phyloP scores from a whole-genome alignment of 2,797 vertebrate species.

The Helicolenus hilgendorfi region DNA sequence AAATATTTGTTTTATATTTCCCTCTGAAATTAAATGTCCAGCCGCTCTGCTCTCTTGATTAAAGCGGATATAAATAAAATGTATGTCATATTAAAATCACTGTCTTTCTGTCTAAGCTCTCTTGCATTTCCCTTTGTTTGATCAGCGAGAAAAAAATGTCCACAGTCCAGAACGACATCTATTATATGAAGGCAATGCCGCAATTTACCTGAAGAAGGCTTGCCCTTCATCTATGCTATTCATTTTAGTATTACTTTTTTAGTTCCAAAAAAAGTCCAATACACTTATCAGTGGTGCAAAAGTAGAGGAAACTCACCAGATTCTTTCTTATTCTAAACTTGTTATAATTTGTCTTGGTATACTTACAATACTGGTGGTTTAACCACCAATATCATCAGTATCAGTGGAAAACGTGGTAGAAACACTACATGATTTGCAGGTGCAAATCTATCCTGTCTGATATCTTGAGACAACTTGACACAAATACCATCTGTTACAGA shows the following conservation, averaged over 20 bases:
- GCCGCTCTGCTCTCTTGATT: background rate
- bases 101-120: background rate
- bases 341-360: background rate
- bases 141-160: background rate
- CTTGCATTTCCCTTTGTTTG: background rate
- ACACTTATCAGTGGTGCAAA: background rate
- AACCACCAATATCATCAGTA: background rate
- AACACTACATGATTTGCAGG: background rate
- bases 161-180: background rate
- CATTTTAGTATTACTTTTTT: background rate
- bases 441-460: background rate
- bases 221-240: background rate
- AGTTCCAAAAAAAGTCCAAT: background rate
- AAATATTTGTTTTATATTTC: conserved; percentile 5
- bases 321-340: background rate
- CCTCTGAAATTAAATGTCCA: conserved; percentile 14
- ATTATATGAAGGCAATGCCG: background rate
- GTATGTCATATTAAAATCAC: background rate
- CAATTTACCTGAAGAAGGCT: background rate
- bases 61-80: conserved; percentile 9
- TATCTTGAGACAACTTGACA: background rate
- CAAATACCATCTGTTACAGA: background rate
- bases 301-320: background rate
- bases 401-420: background rate
- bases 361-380: background rate